phyloP scores from a whole-genome alignment of 2,888 invertebrate species.

The Sarcophaga carnaria region DNA sequence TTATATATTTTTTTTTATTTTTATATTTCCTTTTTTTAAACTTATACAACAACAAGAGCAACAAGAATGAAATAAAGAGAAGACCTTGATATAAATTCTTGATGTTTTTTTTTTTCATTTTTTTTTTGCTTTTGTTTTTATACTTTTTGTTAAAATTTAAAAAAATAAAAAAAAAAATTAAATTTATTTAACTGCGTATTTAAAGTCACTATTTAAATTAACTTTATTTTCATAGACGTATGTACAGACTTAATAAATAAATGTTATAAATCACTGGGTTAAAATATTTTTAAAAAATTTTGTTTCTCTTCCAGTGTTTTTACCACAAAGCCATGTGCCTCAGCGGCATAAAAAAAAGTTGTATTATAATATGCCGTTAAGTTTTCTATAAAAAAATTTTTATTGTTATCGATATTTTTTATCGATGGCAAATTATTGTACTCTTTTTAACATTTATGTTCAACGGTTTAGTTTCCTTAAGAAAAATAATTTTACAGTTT shows the following conservation, averaged over 20 bases:
- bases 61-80: not conserved
- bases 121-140: constrained; percentile 1
- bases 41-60: not conserved
- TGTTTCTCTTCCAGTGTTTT: not conserved
- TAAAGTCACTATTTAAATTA: constrained; percentile 1
- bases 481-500: too few relatives aligned
- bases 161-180: not conserved
- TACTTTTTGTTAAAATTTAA: not conserved
- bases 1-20: not conserved
- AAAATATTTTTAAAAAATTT: not conserved
- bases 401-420: too few relatives aligned
- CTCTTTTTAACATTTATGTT: too few relatives aligned
- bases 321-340: not conserved
- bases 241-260: not conserved
- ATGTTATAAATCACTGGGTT: not conserved
- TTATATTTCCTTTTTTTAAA: constrained; percentile 25
- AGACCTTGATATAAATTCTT: constrained; percentile 30
- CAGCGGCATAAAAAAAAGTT: too few relatives aligned
- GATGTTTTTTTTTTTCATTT: not conserved
- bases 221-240: not conserved
- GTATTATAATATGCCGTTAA: too few relatives aligned
- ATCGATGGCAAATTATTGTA: too few relatives aligned
- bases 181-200: constrained; percentile 20
- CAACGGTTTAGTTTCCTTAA: too few relatives aligned
- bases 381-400: too few relatives aligned